These are phyloP conservation scores for Melanerpes aurifrons DNA, from an alignment of 2,113 vertebrate genomes.

Conservation along the genomic window DNA sequence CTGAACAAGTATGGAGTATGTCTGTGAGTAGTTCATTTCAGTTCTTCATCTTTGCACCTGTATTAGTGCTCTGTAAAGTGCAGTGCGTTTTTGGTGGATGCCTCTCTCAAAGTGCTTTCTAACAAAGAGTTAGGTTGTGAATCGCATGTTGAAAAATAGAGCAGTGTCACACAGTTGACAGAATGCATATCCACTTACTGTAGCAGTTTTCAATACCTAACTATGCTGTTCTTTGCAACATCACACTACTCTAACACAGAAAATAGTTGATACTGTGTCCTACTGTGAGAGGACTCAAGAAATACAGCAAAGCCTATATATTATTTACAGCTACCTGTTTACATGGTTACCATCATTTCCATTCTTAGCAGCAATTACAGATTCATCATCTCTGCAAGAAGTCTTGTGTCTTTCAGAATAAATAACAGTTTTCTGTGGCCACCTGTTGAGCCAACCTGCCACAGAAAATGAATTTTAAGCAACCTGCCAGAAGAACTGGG, in stretches of 20 bases:
- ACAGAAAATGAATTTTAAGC: not conserved
- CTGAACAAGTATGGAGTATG: not conserved
- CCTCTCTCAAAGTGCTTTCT: not conserved
- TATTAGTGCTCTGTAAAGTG: not conserved
- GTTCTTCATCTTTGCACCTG: not conserved
- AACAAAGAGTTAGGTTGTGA: not conserved
- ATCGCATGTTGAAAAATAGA: not conserved
- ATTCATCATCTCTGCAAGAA: constrained; percentile 33
- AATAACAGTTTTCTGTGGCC: not conserved
- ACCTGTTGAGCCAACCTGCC: constrained; percentile 33
- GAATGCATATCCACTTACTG: not conserved
- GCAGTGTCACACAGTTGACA: not conserved
- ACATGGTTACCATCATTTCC: not conserved
- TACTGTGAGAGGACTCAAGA: not conserved
- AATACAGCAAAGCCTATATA: not conserved
- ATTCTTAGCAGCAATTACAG: not conserved
- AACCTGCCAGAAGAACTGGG: not conserved
- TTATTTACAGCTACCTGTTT: constrained; percentile 52
- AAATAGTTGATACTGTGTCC: not conserved
- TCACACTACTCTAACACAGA: not conserved
- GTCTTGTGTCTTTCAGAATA: constrained; percentile 4
- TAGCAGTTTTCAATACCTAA: not conserved
- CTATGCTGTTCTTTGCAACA: not conserved
- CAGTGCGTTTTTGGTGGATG: not conserved
- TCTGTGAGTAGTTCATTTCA: not conserved